Evolutionary conservation across 2,797 vertebrate species (phyloP).

Genomic region (Trematomus bernacchii): DNA sequence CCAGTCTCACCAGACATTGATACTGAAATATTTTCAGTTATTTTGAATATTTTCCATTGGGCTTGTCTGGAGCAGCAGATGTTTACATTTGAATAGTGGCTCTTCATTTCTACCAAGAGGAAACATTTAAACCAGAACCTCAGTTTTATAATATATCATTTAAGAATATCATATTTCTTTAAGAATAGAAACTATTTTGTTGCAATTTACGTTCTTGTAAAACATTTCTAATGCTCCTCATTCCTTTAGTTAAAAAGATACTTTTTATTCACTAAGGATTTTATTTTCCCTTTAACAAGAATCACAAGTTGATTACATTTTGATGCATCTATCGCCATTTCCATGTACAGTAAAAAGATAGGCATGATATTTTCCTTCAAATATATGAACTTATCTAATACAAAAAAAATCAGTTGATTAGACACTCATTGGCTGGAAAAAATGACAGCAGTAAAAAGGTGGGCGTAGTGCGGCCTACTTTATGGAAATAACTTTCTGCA

Average conservation of each 20-base stretch:
- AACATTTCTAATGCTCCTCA: background rate
- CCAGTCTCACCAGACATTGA: background rate
- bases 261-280: background rate
- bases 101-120: background rate
- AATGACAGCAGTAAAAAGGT: constrained; percentile 22
- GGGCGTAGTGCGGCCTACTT: background rate
- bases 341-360: background rate
- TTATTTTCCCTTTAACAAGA: background rate
- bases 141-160: background rate
- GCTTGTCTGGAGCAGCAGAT: background rate
- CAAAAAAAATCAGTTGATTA: constrained; percentile 17
- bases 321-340: constrained; percentile 1
- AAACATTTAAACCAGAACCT: background rate
- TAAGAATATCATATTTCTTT: background rate
- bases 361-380: background rate
- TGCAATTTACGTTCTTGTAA: background rate
- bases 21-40: constrained; percentile 1
- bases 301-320: background rate
- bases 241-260: background rate
- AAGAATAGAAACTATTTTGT: background rate
- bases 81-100: constrained; percentile 1
- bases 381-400: constrained; percentile 3
- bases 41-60: background rate
- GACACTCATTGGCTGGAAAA: constrained; percentile 11
- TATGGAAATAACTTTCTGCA: constrained; percentile 20